These are phyloP conservation scores for Mechanitis mazaeus DNA, from an alignment of 2,888 invertebrate species.

Conservation along the genomic window DNA sequence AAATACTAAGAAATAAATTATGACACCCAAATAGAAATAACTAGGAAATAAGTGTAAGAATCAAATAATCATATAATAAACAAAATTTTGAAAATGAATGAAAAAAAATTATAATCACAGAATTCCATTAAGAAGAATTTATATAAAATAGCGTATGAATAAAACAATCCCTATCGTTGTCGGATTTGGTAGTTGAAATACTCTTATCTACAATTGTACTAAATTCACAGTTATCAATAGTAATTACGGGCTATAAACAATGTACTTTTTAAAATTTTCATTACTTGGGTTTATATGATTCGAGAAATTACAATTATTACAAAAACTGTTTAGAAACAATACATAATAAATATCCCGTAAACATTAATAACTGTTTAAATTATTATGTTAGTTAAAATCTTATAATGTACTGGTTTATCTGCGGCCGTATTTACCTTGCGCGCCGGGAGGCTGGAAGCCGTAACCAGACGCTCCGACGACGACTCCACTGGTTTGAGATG, in stretches of 20 bases:
- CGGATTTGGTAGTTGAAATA: neutral
- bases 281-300: no score
- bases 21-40: slow-evolving; percentile 38
- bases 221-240: neutral
- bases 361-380: no score
- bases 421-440: slow-evolving; percentile 78
- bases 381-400: slow-evolving; percentile 52
- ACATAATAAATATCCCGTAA: no score
- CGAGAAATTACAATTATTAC: no score
- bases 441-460: slow-evolving; percentile 88
- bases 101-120: no score
- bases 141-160: no score
- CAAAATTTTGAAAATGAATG: no score
- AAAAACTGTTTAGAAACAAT: no score
- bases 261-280: no score
- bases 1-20: slow-evolving; percentile 53
- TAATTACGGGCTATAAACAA: no score
- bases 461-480: slow-evolving; percentile 89
- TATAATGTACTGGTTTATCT: slow-evolving; percentile 47
- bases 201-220: slow-evolving; percentile 1
- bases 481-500: slow-evolving; percentile 86
- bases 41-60: slow-evolving; percentile 29
- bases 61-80: no score
- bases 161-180: neutral
- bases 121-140: no score